phyloP scores from a whole-genome alignment of 2,888 invertebrate species.

The Tortricodes alternella region DNA sequence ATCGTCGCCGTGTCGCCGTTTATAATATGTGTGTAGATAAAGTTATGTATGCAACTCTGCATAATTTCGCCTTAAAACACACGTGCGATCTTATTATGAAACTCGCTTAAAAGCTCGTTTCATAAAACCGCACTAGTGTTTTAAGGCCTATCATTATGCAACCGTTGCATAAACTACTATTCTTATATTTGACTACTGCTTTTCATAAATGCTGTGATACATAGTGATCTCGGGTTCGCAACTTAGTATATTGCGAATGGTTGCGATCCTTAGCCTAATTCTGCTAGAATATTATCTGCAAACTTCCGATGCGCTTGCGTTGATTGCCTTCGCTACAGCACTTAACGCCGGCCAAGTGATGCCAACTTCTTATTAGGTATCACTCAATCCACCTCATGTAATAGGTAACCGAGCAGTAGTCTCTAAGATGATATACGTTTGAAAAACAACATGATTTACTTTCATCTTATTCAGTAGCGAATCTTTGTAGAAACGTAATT shows the following conservation, averaged over 20 bases:
- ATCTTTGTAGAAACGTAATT: constrained; percentile 16
- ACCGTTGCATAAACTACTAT: too few species aligned
- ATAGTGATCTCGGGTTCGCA: constrained; percentile 45
- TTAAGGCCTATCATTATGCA: too few species aligned
- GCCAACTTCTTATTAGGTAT: neutral
- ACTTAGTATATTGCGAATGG: constrained; percentile 21
- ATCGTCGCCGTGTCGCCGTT: too few species aligned
- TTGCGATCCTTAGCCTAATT: constrained; percentile 21
- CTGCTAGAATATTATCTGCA: constrained; percentile 17
- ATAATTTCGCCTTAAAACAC: too few species aligned
- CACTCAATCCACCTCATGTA: neutral
- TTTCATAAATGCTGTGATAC: constrained; percentile 42
- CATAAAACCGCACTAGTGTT: too few species aligned
- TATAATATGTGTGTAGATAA: too few species aligned
- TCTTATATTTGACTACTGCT: constrained; percentile 28
- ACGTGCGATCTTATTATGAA: too few species aligned
- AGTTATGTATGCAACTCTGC: too few species aligned
- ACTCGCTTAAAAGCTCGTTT: too few species aligned
- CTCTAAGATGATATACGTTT: neutral
- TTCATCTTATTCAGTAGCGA: constrained; percentile 8
- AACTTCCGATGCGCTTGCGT: neutral
- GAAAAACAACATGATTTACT: neutral
- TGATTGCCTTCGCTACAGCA: neutral
- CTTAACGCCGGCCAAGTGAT: neutral
- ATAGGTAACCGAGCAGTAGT: constrained; percentile 17